Percentiles rank a stretch among this genome's conserved stretches.
Conservation (phyloP, 2,113 vertebrate species). For the Python bivittatus region DNA sequence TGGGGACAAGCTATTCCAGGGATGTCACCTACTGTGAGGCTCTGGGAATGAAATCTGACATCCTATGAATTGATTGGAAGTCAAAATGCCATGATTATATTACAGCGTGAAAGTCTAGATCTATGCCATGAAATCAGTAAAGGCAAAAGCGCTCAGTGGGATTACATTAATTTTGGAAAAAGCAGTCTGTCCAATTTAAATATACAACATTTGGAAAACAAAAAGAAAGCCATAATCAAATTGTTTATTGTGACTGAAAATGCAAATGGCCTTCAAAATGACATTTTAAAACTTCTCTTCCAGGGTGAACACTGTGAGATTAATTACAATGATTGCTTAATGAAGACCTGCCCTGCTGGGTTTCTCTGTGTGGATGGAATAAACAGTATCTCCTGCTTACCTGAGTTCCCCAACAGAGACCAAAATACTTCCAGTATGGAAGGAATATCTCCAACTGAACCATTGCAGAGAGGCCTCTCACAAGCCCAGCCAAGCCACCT, state of each 20-base stretch:
- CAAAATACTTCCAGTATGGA: slow-evolving; percentile 31
- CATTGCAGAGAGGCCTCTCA: slow-evolving; percentile 47
- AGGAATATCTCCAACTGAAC: slow-evolving; percentile 47
- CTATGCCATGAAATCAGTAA: slow-evolving; percentile 12
- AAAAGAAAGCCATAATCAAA: slow-evolving; percentile 43
- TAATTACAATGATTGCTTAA: slow-evolving; percentile 84
- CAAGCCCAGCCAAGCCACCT: not conserved
- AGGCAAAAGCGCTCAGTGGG: slow-evolving; percentile 7
- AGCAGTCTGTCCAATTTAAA: slow-evolving; percentile 23
- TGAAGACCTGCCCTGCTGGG: slow-evolving; percentile 76
- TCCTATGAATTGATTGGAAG: slow-evolving; percentile 14
- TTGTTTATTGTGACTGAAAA: slow-evolving; percentile 39
- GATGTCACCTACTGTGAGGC: not conserved
- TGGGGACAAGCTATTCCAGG: not conserved
- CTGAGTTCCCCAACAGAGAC: slow-evolving; percentile 41
- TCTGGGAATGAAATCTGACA: not conserved
- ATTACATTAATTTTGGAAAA: slow-evolving; percentile 49
- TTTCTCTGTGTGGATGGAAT: slow-evolving; percentile 82
- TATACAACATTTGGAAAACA: not conserved
- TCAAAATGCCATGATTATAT: slow-evolving; percentile 24
- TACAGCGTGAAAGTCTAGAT: slow-evolving; percentile 31
- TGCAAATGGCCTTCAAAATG: slow-evolving; percentile 41
- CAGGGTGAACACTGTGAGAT: slow-evolving; percentile 82
- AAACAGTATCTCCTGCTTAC: slow-evolving; percentile 80
- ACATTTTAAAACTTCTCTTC: slow-evolving; percentile 46